Evolutionary conservation across 2,797 vertebrate species (phyloP), one percentile per base, ranked within the genome.

Genomic region (Lates japonicus): DNA sequence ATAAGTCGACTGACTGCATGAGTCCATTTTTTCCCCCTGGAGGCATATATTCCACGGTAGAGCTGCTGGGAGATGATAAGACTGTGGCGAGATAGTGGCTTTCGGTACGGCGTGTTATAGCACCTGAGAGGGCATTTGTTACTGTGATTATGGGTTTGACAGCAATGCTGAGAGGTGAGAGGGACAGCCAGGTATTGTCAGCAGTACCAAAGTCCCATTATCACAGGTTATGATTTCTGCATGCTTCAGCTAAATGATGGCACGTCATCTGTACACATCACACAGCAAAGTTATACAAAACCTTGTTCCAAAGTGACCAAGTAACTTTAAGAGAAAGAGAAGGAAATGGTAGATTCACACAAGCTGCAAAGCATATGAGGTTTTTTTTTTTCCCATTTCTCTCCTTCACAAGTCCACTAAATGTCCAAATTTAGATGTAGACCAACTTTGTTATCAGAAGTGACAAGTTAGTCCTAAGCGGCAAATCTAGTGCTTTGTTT

Each of bases 21-120:
- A 82, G 74, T 88, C 76, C 44, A 68, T 87, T 77, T 76, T 70
- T 69, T 68, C 22, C 44, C 58, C 77, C 81, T 81, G 1, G 59
- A 86, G 88, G 77, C 73, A 39, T 20, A 81, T 86, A 72, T 90
- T 88, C 85, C 78, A 85, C 48, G 14, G 73, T 72, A 70, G 80
- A 87, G 80, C 82, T 91, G 90, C 82, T 60, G 48, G 83, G 67
- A 70, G 74, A 82, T 63, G 84, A 90, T 88, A 82, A 89, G 84
- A 79, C 77, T 7, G 11, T 1, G 49, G 58, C 33, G 44, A 79
- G 88, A 91, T 88, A 88, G 80, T 20, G 0, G 73, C 74, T 84
- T 70, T 70, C 1, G 41, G 70, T 66, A 41, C 2, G 62, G 55
- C 19, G 29, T 66, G 82, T 81, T 80, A 65, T 46, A 58, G 67